Evolutionary conservation across 2,888 invertebrate genomes (phyloP), one percentile per base, ranked within the genome.

Genomic region (Ectobius pallidus): DNA sequence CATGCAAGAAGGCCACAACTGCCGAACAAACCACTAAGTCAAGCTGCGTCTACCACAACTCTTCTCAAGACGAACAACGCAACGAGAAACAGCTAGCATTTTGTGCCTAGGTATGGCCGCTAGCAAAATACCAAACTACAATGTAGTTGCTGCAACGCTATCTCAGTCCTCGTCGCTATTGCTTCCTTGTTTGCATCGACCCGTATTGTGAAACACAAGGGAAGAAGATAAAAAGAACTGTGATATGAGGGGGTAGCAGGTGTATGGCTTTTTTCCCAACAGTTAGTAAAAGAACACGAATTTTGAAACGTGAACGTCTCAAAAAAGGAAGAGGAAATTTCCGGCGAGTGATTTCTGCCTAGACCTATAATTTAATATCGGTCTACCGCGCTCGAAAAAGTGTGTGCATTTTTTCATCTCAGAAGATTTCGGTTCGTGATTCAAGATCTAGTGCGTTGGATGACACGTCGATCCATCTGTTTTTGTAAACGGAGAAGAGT

Each of bases 71-170:
- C 44, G 44, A 46, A 65, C 65, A 65, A 44, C 44, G 65, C 27
- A 46, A 65, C 65, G 44, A 65, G 65, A 22, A 46, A 46, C 44
- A 65, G 65, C 65, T 65, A 65, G 65, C 65, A 65, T 65, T 65
- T 65, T 46, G 27, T 65, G 65, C 46, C 46, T 65, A 65, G n/a
- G 65, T 69, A 69, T 69, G 69, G 69, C 69, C 55, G 52, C 69
- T 69, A 69, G 69, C 69, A 69, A 69, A 69, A 69, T 52, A 69
- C 69, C 69, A n/a, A 39, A 69, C 55, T 55, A 27, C 55, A 69
- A 55, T 69, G 69, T 69, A 69, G 65, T 65, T 65, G 65, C 65
- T 58, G 65, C 44, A 46, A 30, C 65, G 44, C 42, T 39, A 63
- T 63, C 52, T 14, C 7, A 52, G 25, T 52, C 25, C 14, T 52